Base-by-base conservation (phyloP, 2,113 vertebrate genomes). In the Chlorocebus sabaeus region DNA sequence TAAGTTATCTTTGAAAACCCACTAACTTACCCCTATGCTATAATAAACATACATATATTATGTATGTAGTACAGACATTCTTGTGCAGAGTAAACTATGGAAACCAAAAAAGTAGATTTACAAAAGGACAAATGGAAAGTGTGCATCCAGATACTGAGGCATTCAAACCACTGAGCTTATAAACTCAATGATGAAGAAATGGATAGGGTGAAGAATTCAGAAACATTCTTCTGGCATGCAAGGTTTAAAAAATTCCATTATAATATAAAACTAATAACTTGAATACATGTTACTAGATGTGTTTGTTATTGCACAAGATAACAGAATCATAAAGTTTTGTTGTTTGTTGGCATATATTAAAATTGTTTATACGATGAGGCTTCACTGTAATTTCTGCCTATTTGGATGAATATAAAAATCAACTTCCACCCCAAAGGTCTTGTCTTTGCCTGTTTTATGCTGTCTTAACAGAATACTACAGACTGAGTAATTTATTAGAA, bases 291-390 rank as follows among this genome's bases (percentile, higher is more conserved):
- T 76, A 52, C 38, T 90, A 61, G 27, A 52, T 61, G 8, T 68
- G 32, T 80, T 78, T 92, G 18, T 61, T n/a, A 32, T 10, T 91
- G n/a, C 38, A 72, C 30, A 68, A 73, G 79, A 30, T 52, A 81
- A 93, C 43, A 82, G 2, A 92, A 73, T 90, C 61, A 61, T 55
- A 25, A 89, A 43, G 81, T 82, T 64, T 70, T 95, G 35, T 83
- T 95, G 10, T 38, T 81, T 72, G 6, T 61, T 82, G 27, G 9
- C 14, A 86, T 78, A 96, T 93, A 93, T 68, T 96, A 82, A 94
- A 96, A 79, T 22, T 13, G 6, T 97, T 96, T 88, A 2, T 76
- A 40, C 52, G 75, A 76, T 87, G 45, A 91, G 11, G 18, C 22
- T 40, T 18, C 8, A 59, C 43, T 96, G 2, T 23, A 81, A n/a